phyloP scores from a whole-genome alignment of 53 echinoderm and acorn worm genomes.

The Astropecten irregularis region DNA sequence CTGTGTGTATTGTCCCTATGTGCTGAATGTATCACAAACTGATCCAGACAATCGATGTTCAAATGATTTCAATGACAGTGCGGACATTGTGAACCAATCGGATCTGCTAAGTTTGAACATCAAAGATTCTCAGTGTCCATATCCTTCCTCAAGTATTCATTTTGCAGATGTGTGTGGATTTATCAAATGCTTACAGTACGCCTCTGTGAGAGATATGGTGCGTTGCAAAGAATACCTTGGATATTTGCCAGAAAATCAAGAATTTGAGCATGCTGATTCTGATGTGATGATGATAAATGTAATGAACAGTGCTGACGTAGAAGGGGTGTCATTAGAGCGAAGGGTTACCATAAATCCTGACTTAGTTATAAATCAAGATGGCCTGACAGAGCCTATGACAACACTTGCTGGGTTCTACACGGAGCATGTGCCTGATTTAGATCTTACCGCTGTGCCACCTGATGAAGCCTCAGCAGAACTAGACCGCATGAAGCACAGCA shows the following conservation, averaged over 20 bases:
- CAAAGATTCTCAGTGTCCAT: too few relatives aligned
- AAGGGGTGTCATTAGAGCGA: conserved; percentile 12
- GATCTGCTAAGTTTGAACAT: too few relatives aligned
- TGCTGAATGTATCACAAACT: background rate
- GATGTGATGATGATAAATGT: background rate
- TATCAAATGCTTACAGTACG: too few relatives aligned
- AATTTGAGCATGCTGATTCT: background rate
- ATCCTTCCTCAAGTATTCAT: too few relatives aligned
- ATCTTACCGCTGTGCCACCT: conserved; percentile 54
- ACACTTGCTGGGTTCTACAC: conserved; percentile 62
- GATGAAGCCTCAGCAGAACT: conserved; percentile 44
- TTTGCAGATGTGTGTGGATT: too few relatives aligned
- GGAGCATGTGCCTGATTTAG: conserved; percentile 46
- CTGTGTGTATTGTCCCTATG: conserved; percentile 2
- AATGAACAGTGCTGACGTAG: conserved; percentile 11
- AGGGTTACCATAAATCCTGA: background rate
- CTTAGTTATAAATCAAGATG: background rate
- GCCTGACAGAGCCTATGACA: conserved; percentile 23
- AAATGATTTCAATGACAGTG: too few relatives aligned
- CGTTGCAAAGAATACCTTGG: too few relatives aligned
- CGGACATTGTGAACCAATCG: too few relatives aligned
- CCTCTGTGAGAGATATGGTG: too few relatives aligned
- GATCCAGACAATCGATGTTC: too few relatives aligned
- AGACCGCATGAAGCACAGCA: conserved; percentile 9
- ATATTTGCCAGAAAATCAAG: background rate